phyloP scores from a whole-genome alignment of 2,888 invertebrate genomes.

The Drosophila koepferae region DNA sequence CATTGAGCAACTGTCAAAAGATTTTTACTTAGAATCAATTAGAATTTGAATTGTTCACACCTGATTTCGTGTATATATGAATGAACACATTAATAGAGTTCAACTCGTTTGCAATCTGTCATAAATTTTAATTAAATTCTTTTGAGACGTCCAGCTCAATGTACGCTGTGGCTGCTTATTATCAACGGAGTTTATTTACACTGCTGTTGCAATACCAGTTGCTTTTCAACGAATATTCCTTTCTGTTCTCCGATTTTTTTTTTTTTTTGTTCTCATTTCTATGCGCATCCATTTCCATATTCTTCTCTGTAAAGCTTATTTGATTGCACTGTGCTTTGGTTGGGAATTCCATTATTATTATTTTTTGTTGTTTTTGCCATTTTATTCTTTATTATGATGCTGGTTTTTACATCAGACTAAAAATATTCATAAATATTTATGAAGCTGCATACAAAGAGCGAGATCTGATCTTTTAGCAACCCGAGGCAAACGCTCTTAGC shows the following conservation, averaged over 20 bases:
- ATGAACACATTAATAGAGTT: neutral
- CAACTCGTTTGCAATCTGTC: constrained; percentile 9
- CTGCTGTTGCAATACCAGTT: constrained; percentile 21
- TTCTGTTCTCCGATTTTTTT: neutral
- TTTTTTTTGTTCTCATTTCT: neutral
- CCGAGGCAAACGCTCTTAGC: neutral
- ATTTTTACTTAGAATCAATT: too few relatives aligned
- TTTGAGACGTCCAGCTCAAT: constrained; percentile 23
- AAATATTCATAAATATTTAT: constrained; percentile 77
- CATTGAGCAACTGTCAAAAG: too few relatives aligned
- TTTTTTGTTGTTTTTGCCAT: neutral
- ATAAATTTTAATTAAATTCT: constrained; percentile 50
- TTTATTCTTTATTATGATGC: constrained; percentile 50
- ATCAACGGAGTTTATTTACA: constrained; percentile 73
- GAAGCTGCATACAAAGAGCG: constrained; percentile 47
- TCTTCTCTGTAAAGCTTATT: constrained; percentile 60
- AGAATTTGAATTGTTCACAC: too few relatives aligned
- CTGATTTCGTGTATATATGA: too few relatives aligned
- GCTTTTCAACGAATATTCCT: constrained; percentile 22
- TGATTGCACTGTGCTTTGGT: constrained; percentile 68
- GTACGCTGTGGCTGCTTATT: constrained; percentile 47
- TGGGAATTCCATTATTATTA: constrained; percentile 28
- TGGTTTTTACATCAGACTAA: constrained; percentile 56
- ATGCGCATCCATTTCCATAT: constrained; percentile 22
- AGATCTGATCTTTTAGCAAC: constrained; percentile 31